Percentiles rank a stretch among this genome's conserved stretches.
Evolutionary conservation across 2,797 vertebrate species (phyloP).

Genomic region (Trachurus trachurus): DNA sequence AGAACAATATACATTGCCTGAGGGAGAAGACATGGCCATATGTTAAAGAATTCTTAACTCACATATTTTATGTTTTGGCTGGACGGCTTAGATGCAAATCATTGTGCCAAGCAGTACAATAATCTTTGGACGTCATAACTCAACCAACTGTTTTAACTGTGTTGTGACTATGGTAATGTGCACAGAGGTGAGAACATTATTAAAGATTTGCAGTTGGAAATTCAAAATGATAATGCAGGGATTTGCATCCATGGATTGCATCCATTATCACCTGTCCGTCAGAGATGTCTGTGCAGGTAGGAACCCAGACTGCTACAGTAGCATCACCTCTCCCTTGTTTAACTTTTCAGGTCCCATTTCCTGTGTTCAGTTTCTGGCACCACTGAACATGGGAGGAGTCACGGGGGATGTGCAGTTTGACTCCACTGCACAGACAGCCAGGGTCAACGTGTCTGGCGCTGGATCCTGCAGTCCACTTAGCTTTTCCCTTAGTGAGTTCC

Average conservation of each 20-base stretch:
- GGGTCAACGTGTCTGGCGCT: conserved; percentile 70
- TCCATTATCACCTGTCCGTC: neutral
- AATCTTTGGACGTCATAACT: too few relatives aligned
- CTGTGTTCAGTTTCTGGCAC: conserved; percentile 74
- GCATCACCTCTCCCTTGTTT: conserved; percentile 1
- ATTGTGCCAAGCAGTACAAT: too few relatives aligned
- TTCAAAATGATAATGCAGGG: neutral
- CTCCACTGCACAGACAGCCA: conserved; percentile 60
- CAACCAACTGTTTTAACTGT: too few relatives aligned
- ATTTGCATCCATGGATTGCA: neutral
- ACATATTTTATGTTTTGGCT: too few relatives aligned
- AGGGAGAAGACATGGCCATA: too few relatives aligned
- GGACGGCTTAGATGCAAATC: too few relatives aligned
- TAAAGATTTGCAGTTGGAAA: neutral
- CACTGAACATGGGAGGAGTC: conserved; percentile 86
- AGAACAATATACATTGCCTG: neutral
- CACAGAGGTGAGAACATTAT: neutral
- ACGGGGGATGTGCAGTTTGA: conserved; percentile 81
- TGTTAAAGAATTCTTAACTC: too few relatives aligned
- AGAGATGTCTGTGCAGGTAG: neutral
- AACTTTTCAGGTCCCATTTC: conserved; percentile 71
- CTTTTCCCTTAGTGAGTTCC: conserved; percentile 84
- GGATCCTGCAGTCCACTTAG: conserved; percentile 70
- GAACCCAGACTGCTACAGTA: neutral
- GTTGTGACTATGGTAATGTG: neutral